These are phyloP conservation scores for Megaleporinus macrocephalus DNA, from an alignment of 2,113 vertebrate species.

Conservation along the genomic window DNA sequence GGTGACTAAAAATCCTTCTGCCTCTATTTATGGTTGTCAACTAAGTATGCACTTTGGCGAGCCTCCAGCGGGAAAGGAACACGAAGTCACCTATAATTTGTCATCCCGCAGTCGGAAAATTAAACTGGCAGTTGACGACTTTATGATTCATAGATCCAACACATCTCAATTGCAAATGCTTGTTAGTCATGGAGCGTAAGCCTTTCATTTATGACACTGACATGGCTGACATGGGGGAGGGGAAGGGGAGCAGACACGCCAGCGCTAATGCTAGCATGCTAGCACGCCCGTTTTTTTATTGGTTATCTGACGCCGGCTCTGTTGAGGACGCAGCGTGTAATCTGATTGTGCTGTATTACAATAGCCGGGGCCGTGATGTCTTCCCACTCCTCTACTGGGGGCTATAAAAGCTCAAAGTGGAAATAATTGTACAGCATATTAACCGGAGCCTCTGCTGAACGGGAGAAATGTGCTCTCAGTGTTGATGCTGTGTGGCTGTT, in stretches of 20 bases:
- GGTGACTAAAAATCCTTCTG: constrained; percentile 64
- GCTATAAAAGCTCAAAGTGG: constrained; percentile 89
- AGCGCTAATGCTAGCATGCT: not conserved
- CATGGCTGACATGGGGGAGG: constrained; percentile 23
- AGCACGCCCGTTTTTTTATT: not conserved
- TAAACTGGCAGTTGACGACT: constrained; percentile 71
- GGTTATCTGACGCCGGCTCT: constrained; percentile 16
- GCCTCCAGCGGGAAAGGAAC: constrained; percentile 61
- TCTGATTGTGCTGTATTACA: constrained; percentile 29
- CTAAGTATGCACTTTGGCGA: constrained; percentile 66
- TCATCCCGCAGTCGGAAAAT: constrained; percentile 62
- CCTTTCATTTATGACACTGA: constrained; percentile 18
- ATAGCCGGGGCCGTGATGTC: constrained; percentile 53
- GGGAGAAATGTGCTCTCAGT: constrained; percentile 84
- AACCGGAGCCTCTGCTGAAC: constrained; percentile 91
- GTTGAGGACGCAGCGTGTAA: constrained; percentile 39
- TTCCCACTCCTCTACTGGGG: constrained; percentile 69
- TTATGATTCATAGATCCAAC: constrained; percentile 70
- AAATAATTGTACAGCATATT: constrained; percentile 92
- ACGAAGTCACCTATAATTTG: constrained; percentile 76
- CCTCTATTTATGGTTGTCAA: constrained; percentile 68
- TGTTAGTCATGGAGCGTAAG: constrained; percentile 68
- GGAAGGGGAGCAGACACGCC: not conserved
- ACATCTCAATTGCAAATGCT: constrained; percentile 58
- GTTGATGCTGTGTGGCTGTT: constrained; percentile 85